Base-by-base conservation (phyloP, 2,797 vertebrate genomes). In the Sylvilagus floridanus region DNA sequence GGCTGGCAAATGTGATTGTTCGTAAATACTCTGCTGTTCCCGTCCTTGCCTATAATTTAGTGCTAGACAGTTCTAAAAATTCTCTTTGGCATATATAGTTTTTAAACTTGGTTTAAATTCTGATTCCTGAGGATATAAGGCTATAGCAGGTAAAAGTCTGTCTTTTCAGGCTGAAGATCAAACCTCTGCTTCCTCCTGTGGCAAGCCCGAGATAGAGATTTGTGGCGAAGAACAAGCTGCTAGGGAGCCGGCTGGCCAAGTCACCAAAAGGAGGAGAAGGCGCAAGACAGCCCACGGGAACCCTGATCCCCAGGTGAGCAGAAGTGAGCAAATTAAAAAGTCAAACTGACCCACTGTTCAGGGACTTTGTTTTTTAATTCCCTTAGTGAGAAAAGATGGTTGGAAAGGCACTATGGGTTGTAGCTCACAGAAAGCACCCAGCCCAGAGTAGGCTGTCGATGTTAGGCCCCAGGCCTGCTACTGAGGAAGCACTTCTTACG, bases 181-280 rank as follows among this genome's bases (percentile, higher is more conserved):
- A 3, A 90, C 16, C 22, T 91, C 66, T 42, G 14, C 37, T 66
- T 92, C 92, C 84, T 84, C 90, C 93, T 78, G 79, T 90, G 85
- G 88, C 3, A 60, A 95, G 77, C 75, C 0, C 0, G 93, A 97
- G 83, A 82, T 97, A 47, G 32, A 76, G 11, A 75, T 91, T 11
- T 93, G 7, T 54, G 85, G 73, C 62, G 93, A 57, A 21, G 94
- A 97, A 3, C 95, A 97, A 52, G 81, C 86, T 0, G 84, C 81
- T 54, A 69, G 79, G 3, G 98, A 93, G 60, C 66, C 12, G 0
- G 4, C 4, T 47, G 9, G 3, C 57, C 89, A 91, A 95, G 96
- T 99, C 90, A 99, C 98, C 88, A 98, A 98, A 95, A 98, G 79
- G 5, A 63, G 94, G 79, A 98, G 98, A 52, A 98, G 97, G 93